Evolutionary conservation across 2,113 vertebrate species (phyloP), one percentile per base, ranked within the genome.

Genomic region (Ramphastos sulfuratus): DNA sequence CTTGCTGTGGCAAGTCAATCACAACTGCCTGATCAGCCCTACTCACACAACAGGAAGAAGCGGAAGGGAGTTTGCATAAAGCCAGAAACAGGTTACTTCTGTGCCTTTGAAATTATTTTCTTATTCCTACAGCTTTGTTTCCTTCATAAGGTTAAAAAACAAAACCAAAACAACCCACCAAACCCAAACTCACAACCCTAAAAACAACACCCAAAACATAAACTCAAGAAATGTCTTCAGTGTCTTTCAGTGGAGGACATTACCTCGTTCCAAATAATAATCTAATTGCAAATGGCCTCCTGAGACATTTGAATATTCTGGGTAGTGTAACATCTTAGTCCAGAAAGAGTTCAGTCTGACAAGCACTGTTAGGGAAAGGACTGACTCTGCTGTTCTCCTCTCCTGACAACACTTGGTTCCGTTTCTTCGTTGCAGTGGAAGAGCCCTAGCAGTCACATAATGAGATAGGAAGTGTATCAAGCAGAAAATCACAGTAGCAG

Each of bases 1-100:
- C 90, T 93, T 96, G 76, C 96, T 95, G 89, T 92, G 93, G 89
- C 85, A 85, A 95, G 94, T 17, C 89, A 96, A 95, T 90, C 93
- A 58, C 54, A 91, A 82, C 84, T n/a, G 60, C 61, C 48, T 74
- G 56, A 88, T 91, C 87, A 91, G 52, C 2, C 2, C 73, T 87
- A 71, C 73, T 93, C 81, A 71, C 87, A 88, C 92, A 96, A 89
- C 86, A 95, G 74, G 92, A 84, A 59, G 58, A 96, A 97, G 82
- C 87, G 48, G 89, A 93, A 96, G 65, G 89, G 89, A 95, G 67
- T 84, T 70, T 95, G 79, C 90, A 94, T 42, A 81, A 91, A 95
- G 71, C 39, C 55, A 78, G 60, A 17, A 74, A 30, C 72, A 37
- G 48, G 64, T 74, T 90, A 87, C 83, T 78, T 67, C 84, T 77